Evolutionary conservation across 2,888 invertebrate genomes (phyloP), one percentile per base, ranked within the genome.

Genomic region (Gerris lacustris): DNA sequence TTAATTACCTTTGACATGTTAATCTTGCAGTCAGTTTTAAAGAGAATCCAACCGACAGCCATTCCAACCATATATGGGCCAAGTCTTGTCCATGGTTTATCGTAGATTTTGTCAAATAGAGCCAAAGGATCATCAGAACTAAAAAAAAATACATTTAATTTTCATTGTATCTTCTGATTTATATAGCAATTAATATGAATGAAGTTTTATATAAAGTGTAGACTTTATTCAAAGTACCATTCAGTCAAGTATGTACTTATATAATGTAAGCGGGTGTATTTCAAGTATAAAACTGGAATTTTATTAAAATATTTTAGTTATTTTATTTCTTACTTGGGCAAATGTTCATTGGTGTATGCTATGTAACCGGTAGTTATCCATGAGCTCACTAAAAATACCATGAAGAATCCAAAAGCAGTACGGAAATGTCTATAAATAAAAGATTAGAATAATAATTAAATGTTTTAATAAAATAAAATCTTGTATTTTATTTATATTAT

Each of bases 71-170:
- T 82, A 79, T 92, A 93, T 0, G 92, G 92, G 0, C 92, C 92
- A 15, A 92, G 81, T 72, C 92, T 82, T 0, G 92, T 93, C 91
- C 92, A 93, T 5, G 92, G 92, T 80, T 92, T 93, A 81, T 92
- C 92, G 79, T 93, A 93, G 77, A 93, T 91, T 82, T 92, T 91
- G 80, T 93, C 92, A 79, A 93, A 93, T 70, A 92, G 84, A 0
- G 92, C 91, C 78, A 92, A 82, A 0, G 92, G 92, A 79, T 92
- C 92, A 77, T 92, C 91, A 17, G 87, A 85, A 79, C 82, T 84
- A 72, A 17, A 74, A 17, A 74, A 45, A 45, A 31, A 31, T 31
- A 31, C 31, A 31, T 31, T 31, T 31, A 31, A 31, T 31, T 31
- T 31, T n/a, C n/a, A 17, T 72, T 44, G 18, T 45, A 6, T 45